Base-by-base conservation (phyloP, 2,888 invertebrate species). In the Tetranychus piercei region DNA sequence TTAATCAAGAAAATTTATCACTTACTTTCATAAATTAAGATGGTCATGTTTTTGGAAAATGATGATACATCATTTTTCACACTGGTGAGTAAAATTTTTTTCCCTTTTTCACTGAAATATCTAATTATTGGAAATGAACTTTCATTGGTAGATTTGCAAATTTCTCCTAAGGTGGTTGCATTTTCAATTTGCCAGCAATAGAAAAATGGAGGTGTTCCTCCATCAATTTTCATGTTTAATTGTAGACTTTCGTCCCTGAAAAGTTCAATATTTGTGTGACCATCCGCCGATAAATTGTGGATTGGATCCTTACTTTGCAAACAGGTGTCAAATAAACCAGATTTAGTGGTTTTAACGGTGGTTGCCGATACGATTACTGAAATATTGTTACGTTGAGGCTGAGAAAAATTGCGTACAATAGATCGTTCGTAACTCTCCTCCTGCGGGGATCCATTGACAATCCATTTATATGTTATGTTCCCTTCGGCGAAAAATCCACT, bases 21-120 rank as follows among this genome's bases (percentile, higher is more conserved):
- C 82, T 81, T 83, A 91, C 92, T 90, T 87, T 91, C 88, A 82
- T 91, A 92, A 81, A 92, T 88, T 81, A 89, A 90, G 70, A 93
- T 87, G 15, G 88, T 88, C 18, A 90, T 86, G 75, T 88, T 88
- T 76, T 87, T 87, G 6, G 89, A 86, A 70, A 85, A 84, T 79
- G 86, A 88, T 5, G 88, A 88, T 11, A 93, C 86, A 77, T 90
- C 88, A 83, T 93, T 93, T 4, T n/a, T 11, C 1, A 69, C 69
- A 20, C 11, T 23, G 6, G 34, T 69, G 15, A 15, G 22, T 9
- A 69, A 69, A 20, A 6, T 69, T 20, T 69, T 23, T 2, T 69
- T 69, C 23, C 69, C 69, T 23, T 69, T 20, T 20, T 18, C 20
- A 22, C 22, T 22, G 8, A 69, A 69, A 23, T 69, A 69, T 11